Percentiles rank a stretch among this genome's conserved stretches.
These are phyloP conservation scores for Myotis planiceps DNA, from an alignment of 2,797 vertebrate species.

Conservation along the genomic window DNA sequence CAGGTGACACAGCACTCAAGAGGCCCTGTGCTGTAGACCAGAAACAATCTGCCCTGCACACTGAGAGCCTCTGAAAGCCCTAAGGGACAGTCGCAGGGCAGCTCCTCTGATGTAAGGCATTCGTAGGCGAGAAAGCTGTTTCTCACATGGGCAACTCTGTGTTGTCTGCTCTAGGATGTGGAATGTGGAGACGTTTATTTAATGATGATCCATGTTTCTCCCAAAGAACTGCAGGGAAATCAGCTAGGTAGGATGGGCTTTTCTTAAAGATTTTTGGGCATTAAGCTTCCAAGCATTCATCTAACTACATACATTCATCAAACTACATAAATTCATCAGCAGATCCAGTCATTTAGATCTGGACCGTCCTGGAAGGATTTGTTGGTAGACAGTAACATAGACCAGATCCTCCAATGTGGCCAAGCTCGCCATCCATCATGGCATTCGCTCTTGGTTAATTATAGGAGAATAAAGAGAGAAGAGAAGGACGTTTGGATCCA, in stretches of 20 bases:
- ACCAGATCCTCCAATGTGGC: background rate
- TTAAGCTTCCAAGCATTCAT: background rate
- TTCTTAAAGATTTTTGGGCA: background rate
- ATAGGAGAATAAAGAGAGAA: background rate
- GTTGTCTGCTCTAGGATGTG: background rate
- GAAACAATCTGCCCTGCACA: background rate
- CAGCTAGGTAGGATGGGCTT: background rate
- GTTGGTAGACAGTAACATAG: background rate
- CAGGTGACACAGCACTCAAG: too few species aligned
- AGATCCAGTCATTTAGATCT: background rate
- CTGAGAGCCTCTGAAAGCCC: background rate
- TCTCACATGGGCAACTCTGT: background rate
- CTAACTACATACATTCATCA: background rate
- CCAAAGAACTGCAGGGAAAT: background rate
- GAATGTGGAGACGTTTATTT: background rate
- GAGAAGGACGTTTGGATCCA: background rate
- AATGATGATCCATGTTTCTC: background rate
- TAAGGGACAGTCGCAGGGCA: background rate
- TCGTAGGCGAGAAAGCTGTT: background rate
- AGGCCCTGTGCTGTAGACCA: background rate
- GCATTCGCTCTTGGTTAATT: background rate
- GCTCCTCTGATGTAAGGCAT: background rate
- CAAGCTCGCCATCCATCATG: background rate
- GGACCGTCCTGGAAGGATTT: background rate
- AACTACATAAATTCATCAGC: background rate